Evolutionary conservation across 2,797 vertebrate species (phyloP), one percentile per base, ranked within the genome.

Genomic region (Miichthys miiuy): DNA sequence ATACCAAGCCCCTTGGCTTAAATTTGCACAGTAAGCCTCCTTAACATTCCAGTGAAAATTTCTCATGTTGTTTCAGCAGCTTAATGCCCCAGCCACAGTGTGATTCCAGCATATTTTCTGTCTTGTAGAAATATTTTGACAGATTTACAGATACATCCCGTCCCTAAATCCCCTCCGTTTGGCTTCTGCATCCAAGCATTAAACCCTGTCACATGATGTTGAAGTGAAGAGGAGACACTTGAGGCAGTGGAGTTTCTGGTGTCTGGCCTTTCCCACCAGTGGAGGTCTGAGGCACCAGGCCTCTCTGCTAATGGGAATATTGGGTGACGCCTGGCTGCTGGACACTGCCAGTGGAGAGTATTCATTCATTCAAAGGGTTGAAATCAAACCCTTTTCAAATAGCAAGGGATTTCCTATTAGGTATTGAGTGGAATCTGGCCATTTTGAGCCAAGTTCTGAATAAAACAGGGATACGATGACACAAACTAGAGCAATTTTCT

Each of bases 51-150:
- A 88, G 82, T 72, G 78, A 88, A 85, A 87, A 83, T n/a, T 87
- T 78, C 88, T 86, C 80, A 86, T 90, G 91, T 94, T 93, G 91
- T 94, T 94, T 93, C 93, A 92, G 87, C 87, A 90, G 91, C 87
- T 89, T 93, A 93, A 93, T 90, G 86, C 90, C 89, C 89, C 81
- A 83, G 88, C 87, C 84, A 75, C 84, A 82, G 88, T 91, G 92
- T 93, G 92, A 93, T 91, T 92, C 90, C 80, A 86, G 87, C 92
- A 93, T 89, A 92, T 91, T 92, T 93, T 94, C 87, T 88, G 85
- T 91, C 89, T 92, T 88, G 91, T 92, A 88, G 91, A 93, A 94
- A 91, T 92, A 94, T 92, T 93, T 93, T 92, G 91, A 94, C 92
- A 93, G 91, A 94, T 94, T 91, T 90, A 86, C 91, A 92, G 89